A percentile compares a stretch with the other conserved stretches of the same genome.
Conservation (phyloP, 2,888 invertebrate genomes). For the Oscheius myriophilus region DNA sequence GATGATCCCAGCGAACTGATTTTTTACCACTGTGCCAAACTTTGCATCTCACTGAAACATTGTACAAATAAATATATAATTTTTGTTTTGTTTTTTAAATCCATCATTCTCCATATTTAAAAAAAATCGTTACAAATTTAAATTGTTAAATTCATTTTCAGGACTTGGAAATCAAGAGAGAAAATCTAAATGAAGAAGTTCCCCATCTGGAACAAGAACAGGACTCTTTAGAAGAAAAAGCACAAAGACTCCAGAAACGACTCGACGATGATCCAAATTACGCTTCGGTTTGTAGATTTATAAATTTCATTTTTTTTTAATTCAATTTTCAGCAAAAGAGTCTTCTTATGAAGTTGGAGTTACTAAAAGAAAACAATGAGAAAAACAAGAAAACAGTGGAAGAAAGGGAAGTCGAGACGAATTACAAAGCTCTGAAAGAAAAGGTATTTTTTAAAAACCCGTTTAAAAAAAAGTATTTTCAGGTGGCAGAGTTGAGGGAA, state of each 20-base stretch:
- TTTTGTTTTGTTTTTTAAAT: neutral
- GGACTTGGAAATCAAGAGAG: constrained; percentile 40
- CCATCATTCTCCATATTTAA: too few species aligned
- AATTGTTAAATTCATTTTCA: constrained; percentile 11
- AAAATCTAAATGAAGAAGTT: constrained; percentile 30
- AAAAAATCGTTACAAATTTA: too few species aligned
- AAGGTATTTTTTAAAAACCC: constrained; percentile 33
- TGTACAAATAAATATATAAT: too few species aligned
- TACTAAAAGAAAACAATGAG: constrained; percentile 34
- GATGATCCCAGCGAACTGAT: too few species aligned
- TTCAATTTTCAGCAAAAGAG: constrained; percentile 26
- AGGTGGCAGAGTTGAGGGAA: constrained; percentile 16
- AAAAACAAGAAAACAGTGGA: constrained; percentile 32
- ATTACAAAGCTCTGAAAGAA: constrained; percentile 50
- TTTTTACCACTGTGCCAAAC: too few species aligned
- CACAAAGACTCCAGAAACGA: constrained; percentile 27
- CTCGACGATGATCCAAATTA: constrained; percentile 40
- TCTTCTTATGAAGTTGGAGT: constrained; percentile 37
- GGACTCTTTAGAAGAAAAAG: constrained; percentile 31
- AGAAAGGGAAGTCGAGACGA: constrained; percentile 41
- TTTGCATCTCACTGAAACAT: too few species aligned
- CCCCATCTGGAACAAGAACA: constrained; percentile 38
- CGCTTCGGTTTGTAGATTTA: constrained; percentile 26
- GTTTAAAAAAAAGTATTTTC: neutral
- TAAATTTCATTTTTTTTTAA: neutral